These are phyloP conservation scores for Heliconius himera DNA, from an alignment of 1,140 invertebrate genomes.

Conservation along the genomic window DNA sequence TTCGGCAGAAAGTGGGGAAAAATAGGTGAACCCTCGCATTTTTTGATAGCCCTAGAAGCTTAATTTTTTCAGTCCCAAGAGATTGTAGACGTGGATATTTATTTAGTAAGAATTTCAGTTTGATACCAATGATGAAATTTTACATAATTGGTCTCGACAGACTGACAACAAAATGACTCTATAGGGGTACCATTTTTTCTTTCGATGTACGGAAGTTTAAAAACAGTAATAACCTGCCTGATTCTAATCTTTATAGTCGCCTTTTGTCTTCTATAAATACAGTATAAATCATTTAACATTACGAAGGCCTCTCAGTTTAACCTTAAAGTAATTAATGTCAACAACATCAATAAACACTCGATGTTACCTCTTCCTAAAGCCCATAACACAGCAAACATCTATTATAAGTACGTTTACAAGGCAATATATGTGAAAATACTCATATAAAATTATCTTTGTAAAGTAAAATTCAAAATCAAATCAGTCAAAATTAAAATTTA, in stretches of 20 bases:
- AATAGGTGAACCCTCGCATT: too few species aligned
- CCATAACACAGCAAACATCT: neutral
- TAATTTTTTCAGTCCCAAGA: too few species aligned
- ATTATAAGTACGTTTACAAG: neutral
- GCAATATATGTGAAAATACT: neutral
- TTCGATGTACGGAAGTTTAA: neutral
- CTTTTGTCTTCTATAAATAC: neutral
- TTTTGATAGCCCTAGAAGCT: too few species aligned
- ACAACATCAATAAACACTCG: constrained; percentile 3
- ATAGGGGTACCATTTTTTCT: too few species aligned
- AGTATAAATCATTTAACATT: neutral
- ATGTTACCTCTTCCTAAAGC: neutral
- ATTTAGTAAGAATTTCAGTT: too few species aligned
- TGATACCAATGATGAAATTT: too few species aligned
- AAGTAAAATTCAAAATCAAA: too few species aligned
- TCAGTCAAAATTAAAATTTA: neutral
- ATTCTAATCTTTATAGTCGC: neutral
- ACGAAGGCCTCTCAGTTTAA: neutral
- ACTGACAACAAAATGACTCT: too few species aligned
- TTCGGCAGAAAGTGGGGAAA: too few species aligned
- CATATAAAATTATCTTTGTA: neutral
- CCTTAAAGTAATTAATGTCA: neutral
- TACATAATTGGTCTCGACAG: too few species aligned
- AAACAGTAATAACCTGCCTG: too few species aligned
- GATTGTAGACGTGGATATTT: too few species aligned